phyloP scores from a whole-genome alignment of 2,797 vertebrate genomes.

The Cheirogaleus major region DNA sequence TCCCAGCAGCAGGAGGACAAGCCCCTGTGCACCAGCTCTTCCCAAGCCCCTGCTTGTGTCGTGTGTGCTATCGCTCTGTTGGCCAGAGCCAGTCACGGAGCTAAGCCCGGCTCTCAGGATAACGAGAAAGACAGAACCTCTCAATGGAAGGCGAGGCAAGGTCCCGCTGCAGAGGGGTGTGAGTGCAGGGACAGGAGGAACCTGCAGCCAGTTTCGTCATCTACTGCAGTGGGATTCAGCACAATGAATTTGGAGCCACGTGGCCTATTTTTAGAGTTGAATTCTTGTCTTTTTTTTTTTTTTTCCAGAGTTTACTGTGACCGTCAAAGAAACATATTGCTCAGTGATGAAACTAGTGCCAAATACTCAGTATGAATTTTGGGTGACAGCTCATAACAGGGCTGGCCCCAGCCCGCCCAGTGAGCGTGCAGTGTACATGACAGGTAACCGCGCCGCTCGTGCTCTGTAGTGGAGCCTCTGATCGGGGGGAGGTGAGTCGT shows the following conservation, averaged over 20 bases:
- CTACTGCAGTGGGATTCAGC: not conserved
- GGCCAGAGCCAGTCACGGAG: not conserved
- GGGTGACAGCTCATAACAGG: constrained; percentile 94
- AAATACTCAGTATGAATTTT: constrained; percentile 96
- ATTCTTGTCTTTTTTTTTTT: constrained; percentile 43
- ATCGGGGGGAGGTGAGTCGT: not conserved
- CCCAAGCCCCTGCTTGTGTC: not conserved
- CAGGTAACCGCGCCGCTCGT: constrained; percentile 86
- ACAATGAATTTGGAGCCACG: not conserved
- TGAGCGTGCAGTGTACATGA: constrained; percentile 95
- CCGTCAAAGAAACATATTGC: constrained; percentile 95
- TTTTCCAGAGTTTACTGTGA: constrained; percentile 87
- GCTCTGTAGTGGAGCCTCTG: not conserved
- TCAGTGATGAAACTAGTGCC: constrained; percentile 91
- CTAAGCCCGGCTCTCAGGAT: not conserved
- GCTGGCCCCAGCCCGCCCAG: constrained; percentile 93
- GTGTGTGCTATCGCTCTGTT: too few relatives aligned
- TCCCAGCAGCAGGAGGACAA: not conserved
- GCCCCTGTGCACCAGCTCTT: not conserved
- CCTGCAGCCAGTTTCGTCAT: not conserved
- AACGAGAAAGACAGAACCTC: not conserved
- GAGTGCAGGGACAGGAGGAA: rapidly evolving
- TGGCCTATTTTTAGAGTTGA: not conserved
- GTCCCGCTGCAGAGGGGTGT: rapidly evolving
- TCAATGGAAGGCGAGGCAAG: not conserved